Evolutionary conservation across 2,113 vertebrate species (phyloP).

Genomic region (Paramormyrops kingsleyae): DNA sequence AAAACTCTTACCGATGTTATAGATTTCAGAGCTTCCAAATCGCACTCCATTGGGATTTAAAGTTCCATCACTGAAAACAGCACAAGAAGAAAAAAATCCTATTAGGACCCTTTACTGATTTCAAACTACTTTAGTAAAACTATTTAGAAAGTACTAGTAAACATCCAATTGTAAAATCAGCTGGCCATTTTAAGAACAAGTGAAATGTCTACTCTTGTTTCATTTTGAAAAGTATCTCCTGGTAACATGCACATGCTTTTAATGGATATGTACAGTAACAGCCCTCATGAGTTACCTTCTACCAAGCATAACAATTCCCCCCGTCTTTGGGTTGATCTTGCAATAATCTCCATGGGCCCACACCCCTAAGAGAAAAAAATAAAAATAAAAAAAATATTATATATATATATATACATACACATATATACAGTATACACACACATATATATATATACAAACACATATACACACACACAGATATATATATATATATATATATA

Average conservation of each 20-base stretch:
- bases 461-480: no score
- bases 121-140: not conserved
- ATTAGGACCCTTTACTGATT: not conserved
- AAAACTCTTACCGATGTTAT: slow-evolving; percentile 83
- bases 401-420: no score
- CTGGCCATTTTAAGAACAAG: not conserved
- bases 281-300: slow-evolving; percentile 69
- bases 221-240: not conserved
- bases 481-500: no score
- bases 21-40: slow-evolving; percentile 96
- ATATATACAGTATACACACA: no score
- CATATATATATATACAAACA: no score
- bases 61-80: slow-evolving; percentile 77
- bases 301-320: slow-evolving; percentile 88
- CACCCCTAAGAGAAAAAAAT: slow-evolving; percentile 57
- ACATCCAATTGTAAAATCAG: not conserved
- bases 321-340: slow-evolving; percentile 87
- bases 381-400: not conserved
- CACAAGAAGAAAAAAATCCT: not conserved
- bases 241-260: not conserved
- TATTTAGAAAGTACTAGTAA: not conserved
- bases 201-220: not conserved
- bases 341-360: slow-evolving; percentile 96
- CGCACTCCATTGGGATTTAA: slow-evolving; percentile 93
- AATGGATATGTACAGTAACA: not conserved